Percentiles rank a stretch among this genome's conserved stretches.
Conservation (phyloP, 2,113 vertebrate genomes). For the Lichenostomus cassidix region DNA sequence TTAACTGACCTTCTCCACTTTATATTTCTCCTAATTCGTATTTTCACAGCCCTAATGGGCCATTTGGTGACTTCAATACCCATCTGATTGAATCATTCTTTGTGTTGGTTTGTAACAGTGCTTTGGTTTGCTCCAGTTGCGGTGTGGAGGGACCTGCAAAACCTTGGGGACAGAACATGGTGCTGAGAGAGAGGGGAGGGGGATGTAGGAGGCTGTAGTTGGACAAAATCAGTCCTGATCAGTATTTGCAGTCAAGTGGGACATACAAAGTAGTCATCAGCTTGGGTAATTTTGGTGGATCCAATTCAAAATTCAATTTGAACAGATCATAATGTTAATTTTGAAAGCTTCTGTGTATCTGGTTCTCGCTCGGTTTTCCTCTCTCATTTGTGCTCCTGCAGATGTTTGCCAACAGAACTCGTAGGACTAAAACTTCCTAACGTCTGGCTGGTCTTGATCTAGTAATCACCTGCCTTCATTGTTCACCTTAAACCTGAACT, state of each 20-base stretch:
- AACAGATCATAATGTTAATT: neutral
- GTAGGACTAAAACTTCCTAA: neutral
- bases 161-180: accelerated
- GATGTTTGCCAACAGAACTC: neutral
- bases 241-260: neutral
- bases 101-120: accelerated
- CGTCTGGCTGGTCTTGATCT: neutral
- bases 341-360: neutral
- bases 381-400: accelerated
- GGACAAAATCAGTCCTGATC: neutral
- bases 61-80: neutral
- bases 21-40: neutral
- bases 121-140: neutral
- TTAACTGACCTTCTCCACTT: neutral
- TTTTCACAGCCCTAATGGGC: neutral
- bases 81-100: neutral
- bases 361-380: neutral
- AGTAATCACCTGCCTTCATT: neutral
- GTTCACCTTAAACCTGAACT: neutral
- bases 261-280: neutral
- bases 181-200: neutral
- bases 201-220: neutral
- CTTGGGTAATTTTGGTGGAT: neutral
- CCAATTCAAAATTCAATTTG: neutral
- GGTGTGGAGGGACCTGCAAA: neutral